A percentile compares a stretch with the other conserved stretches of the same genome.
Evolutionary conservation across 2,113 vertebrate species (phyloP).

Genomic region (Zootoca vivipara): DNA sequence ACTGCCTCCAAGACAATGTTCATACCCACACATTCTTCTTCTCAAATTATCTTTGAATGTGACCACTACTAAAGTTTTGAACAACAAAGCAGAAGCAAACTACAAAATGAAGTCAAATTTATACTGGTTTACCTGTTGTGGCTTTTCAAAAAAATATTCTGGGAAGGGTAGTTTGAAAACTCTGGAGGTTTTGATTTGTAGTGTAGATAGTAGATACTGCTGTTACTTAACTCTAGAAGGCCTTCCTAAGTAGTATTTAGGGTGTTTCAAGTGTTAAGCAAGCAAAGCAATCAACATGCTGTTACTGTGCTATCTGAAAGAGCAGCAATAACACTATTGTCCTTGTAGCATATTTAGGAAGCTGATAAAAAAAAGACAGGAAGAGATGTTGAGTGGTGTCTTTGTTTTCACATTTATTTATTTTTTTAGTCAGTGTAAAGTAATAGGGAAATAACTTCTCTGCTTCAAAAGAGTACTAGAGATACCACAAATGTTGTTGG

Average conservation of each 20-base stretch:
- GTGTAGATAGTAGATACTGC: neutral
- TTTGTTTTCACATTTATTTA: slow-evolving; percentile 15
- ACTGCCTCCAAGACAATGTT: neutral
- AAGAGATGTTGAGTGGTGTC: slow-evolving; percentile 32
- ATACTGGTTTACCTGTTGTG: neutral
- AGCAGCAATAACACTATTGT: neutral
- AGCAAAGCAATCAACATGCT: rapidly evolving
- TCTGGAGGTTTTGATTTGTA: neutral
- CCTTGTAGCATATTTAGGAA: slow-evolving; percentile 56
- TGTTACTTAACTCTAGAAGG: neutral
- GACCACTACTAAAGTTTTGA: neutral
- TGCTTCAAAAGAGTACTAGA: neutral
- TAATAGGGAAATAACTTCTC: neutral
- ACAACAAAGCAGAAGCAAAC: neutral
- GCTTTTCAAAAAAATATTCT: neutral
- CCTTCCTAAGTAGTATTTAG: neutral
- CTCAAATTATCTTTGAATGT: neutral
- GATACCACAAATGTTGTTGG: neutral
- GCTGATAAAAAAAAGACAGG: slow-evolving; percentile 61
- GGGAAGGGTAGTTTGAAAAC: neutral
- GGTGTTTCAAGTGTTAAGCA: neutral
- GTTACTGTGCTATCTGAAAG: neutral
- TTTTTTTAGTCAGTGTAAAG: neutral
- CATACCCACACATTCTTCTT: neutral
- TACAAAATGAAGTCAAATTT: neutral